Conservation (phyloP, 2,113 vertebrate species). For the Poeciliopsis retropinna region DNA sequence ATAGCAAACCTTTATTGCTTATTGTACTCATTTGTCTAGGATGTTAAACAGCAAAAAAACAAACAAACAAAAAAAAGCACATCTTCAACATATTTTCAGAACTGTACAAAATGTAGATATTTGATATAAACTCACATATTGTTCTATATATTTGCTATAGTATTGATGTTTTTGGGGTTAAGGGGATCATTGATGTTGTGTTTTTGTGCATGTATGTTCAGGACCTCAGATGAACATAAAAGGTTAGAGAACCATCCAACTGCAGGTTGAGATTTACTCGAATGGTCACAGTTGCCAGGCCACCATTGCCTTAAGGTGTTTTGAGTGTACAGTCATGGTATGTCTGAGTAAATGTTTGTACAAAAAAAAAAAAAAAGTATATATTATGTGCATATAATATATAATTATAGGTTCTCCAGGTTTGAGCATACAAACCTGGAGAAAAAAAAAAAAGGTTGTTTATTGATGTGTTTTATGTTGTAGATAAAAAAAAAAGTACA, state of each 20-base stretch:
- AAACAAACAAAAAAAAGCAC: background rate
- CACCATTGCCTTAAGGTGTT: conserved; percentile 77
- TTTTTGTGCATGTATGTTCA: conserved; percentile 29
- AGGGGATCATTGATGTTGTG: conserved; percentile 8
- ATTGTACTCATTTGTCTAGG: background rate
- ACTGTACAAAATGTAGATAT: conserved; percentile 28
- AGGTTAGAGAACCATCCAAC: conserved; percentile 26
- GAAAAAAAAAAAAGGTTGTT: background rate
- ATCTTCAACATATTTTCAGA: background rate
- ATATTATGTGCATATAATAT: no score
- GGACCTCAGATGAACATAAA: conserved; percentile 24
- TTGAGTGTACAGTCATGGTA: conserved; percentile 45
- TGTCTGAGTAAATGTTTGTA: conserved; percentile 5
- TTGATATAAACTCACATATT: conserved; percentile 1
- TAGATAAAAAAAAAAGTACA: no score
- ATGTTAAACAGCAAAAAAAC: background rate
- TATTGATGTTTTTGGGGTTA: conserved; percentile 22
- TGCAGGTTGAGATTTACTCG: conserved; percentile 54
- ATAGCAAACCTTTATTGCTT: no score
- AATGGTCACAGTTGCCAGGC: conserved; percentile 68
- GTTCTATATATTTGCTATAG: background rate
- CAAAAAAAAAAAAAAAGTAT: background rate
- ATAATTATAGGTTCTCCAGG: no score
- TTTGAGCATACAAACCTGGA: background rate
- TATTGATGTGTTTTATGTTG: background rate